Evolutionary conservation across 2,113 vertebrate species (phyloP).

Genomic region (Cavia aperea): DNA sequence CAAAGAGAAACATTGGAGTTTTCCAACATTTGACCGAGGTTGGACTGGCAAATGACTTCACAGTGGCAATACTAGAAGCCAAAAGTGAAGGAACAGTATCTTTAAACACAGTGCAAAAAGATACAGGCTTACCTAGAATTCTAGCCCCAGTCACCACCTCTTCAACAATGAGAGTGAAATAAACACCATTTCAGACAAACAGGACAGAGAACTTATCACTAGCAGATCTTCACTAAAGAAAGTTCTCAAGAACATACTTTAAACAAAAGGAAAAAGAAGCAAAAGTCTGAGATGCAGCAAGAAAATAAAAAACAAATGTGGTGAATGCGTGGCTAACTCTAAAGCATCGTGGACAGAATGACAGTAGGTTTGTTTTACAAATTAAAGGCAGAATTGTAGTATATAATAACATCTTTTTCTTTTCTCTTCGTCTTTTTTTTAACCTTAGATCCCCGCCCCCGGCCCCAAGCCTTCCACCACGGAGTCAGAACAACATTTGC

Average conservation of each 20-base stretch:
- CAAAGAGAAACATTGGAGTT: neutral
- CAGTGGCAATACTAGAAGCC: neutral
- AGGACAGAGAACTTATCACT: neutral
- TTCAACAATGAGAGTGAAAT: constrained; percentile 1
- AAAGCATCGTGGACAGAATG: neutral
- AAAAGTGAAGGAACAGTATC: neutral
- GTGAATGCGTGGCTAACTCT: neutral
- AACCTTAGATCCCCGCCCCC: neutral
- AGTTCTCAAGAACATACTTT: constrained; percentile 6
- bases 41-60: constrained; percentile 27
- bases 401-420: neutral
- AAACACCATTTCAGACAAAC: constrained; percentile 24
- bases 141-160: neutral
- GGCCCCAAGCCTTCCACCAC: neutral
- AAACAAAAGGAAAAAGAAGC: neutral
- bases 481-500: neutral
- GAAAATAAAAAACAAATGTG: constrained; percentile 25
- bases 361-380: neutral
- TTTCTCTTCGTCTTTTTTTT: neutral
- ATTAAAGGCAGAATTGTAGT: constrained; percentile 1
- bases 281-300: neutral
- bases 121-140: constrained; percentile 6
- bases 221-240: neutral
- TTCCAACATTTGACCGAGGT: neutral
- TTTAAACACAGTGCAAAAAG: neutral